A percentile compares a stretch with the other conserved stretches of the same genome.
Conservation (phyloP, 1,140 invertebrate species). For the Muscidifurax raptorellus region DNA sequence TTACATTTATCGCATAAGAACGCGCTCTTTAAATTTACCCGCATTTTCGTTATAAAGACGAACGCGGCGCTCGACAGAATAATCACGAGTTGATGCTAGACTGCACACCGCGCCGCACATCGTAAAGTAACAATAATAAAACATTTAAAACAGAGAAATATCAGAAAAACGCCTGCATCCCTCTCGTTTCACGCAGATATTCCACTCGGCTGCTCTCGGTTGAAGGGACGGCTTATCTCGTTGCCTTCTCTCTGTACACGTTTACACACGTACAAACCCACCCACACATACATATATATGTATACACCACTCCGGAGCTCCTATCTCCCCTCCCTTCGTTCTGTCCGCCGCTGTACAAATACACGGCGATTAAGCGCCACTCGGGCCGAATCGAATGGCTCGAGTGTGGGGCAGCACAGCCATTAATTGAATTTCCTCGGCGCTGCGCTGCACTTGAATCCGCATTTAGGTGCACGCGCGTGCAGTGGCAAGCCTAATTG, state of each 20-base stretch:
- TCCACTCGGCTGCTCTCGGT: background rate
- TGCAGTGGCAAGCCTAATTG: background rate
- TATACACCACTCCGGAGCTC: background rate
- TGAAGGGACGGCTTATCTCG: constrained; percentile 4
- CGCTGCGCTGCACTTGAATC: background rate
- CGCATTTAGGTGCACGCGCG: background rate
- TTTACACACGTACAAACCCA: too few species aligned
- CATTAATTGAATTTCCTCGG: constrained; percentile 17
- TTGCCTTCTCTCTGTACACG: background rate
- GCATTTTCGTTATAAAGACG: too few species aligned
- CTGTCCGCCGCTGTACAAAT: background rate
- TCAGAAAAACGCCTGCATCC: background rate
- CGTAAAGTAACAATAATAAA: background rate
- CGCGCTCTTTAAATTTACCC: too few species aligned
- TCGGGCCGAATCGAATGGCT: constrained; percentile 11
- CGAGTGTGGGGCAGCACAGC: background rate
- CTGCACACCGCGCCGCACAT: background rate
- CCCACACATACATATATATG: too few species aligned
- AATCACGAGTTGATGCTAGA: background rate
- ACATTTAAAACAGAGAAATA: background rate
- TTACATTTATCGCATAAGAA: too few species aligned
- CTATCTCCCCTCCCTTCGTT: background rate
- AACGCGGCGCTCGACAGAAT: background rate
- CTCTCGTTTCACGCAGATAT: background rate
- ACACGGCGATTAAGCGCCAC: constrained; percentile 12